These are phyloP conservation scores for Bettongia penicillata DNA, from an alignment of 2,113 vertebrate species.

Conservation along the genomic window DNA sequence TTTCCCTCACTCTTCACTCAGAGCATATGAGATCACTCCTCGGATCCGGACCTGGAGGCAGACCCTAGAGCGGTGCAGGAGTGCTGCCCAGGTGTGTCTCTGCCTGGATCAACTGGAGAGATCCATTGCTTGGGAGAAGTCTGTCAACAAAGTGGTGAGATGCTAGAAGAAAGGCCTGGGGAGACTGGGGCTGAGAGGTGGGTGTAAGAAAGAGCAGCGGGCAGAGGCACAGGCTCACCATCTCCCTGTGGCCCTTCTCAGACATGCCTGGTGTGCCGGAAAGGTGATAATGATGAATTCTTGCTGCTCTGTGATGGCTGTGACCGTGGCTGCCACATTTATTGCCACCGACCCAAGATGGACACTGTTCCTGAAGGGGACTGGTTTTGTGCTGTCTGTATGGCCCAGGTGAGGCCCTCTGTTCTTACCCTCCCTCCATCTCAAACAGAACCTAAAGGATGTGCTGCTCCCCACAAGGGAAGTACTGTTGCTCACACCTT, in stretches of 20 bases:
- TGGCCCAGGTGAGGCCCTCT: constrained; percentile 83
- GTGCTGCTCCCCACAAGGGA: neutral
- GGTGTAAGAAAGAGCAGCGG: neutral
- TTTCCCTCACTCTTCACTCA: constrained; percentile 59
- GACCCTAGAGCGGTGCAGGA: constrained; percentile 92
- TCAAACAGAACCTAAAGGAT: neutral
- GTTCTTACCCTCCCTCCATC: neutral
- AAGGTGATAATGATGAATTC: constrained; percentile 95
- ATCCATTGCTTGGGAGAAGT: constrained; percentile 97
- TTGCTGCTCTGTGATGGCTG: constrained; percentile 96
- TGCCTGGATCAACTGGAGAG: constrained; percentile 94
- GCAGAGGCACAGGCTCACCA: neutral
- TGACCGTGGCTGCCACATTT: constrained; percentile 97
- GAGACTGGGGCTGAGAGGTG: fast-evolving
- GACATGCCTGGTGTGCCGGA: constrained; percentile 95
- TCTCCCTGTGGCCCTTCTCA: constrained; percentile 68
- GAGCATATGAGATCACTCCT: constrained; percentile 94
- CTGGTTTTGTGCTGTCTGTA: constrained; percentile 95
- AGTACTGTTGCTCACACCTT: neutral
- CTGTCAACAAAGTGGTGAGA: constrained; percentile 95
- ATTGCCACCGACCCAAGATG: constrained; percentile 95
- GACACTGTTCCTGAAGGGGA: constrained; percentile 94
- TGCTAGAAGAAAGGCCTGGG: neutral
- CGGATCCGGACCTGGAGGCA: constrained; percentile 94
- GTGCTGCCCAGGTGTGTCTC: constrained; percentile 92